Evolutionary conservation across 2,797 vertebrate species (phyloP).

Genomic region (Lateolabrax maculatus): DNA sequence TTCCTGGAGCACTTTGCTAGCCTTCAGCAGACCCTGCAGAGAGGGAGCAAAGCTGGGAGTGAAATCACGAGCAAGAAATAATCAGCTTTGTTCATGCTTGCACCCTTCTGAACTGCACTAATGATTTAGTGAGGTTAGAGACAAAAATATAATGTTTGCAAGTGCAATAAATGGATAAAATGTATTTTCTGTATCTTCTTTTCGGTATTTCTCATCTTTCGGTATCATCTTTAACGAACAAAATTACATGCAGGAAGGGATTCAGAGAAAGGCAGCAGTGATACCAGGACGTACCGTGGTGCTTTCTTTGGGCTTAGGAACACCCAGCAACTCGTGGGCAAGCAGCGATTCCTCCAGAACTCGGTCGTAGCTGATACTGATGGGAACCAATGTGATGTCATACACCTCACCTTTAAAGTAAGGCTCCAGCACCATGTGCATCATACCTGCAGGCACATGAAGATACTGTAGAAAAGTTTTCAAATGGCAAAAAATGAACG

Average conservation of each 20-base stretch:
- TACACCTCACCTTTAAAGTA: constrained; percentile 96
- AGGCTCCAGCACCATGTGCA: constrained; percentile 96
- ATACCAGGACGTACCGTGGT: constrained; percentile 83
- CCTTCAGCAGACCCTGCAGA: constrained; percentile 92
- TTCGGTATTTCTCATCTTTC: neutral
- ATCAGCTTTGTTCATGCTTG: constrained; percentile 3
- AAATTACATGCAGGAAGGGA: neutral
- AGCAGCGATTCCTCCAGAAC: constrained; percentile 95
- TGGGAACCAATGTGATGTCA: constrained; percentile 93
- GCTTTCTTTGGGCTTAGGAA: constrained; percentile 95
- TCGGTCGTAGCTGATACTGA: constrained; percentile 97
- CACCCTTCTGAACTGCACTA: neutral
- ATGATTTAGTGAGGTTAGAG: neutral
- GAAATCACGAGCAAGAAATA: constrained; percentile 1
- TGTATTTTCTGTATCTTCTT: neutral
- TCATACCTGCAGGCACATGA: constrained; percentile 89
- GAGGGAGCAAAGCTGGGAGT: neutral
- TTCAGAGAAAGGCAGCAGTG: neutral
- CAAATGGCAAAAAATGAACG: neutral
- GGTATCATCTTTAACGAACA: neutral
- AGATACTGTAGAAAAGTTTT: neutral
- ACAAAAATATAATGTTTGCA: neutral
- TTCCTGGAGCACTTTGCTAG: constrained; percentile 91
- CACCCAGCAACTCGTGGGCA: constrained; percentile 92
- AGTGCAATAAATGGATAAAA: neutral